Evolutionary conservation across 2,113 vertebrate species (phyloP), one percentile per base, ranked within the genome.

Genomic region (Salvelinus alpinus): DNA sequence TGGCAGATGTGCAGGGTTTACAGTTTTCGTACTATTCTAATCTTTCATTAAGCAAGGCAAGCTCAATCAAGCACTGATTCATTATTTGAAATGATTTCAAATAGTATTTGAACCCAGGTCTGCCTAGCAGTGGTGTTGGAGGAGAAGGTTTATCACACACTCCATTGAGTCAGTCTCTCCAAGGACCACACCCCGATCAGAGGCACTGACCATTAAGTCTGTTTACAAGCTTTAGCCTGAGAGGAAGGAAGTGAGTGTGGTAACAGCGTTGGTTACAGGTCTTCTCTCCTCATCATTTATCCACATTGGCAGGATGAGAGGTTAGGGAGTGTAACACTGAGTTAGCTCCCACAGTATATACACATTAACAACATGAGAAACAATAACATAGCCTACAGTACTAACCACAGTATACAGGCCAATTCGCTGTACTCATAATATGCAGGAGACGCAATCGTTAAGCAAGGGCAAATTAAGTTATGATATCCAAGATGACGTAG

Each of bases 261-360:
- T 51, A 70, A 64, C 27, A 65, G 27, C 47, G 12, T 16, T 22
- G 64, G 27, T 44, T 44, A 11, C 38, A 51, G 48, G 34, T 65
- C 16, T 54, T 18, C 51, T 54, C 75, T 78, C 72, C 57, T 20
- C 48, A 72, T 78, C 64, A 80, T 80, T 70, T 18, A 78, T 80
- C 72, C 78, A 75, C 59, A 80, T 70, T 18, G 78, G 75, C 72
- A 59, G 2, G 29, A 74, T 48, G 14, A 5, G 18, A 2, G 12
- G 12, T 38, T 38, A 51, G n/a, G 22, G 12, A 9, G n/a, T 16
- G 44, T 9, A 24, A 24, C 22, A 24, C 44, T 13, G 3, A 48
- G 18, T 70, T 20, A 12, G 31, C 16, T 14, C 34, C 11, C 11
- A 12, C 13, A 44, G 51, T 29, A 66, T 22, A 27, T 2, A n/a